A percentile compares a stretch with the other conserved stretches of the same genome.
Conservation (phyloP, 2,888 invertebrate species). For the Magallana nippona region DNA sequence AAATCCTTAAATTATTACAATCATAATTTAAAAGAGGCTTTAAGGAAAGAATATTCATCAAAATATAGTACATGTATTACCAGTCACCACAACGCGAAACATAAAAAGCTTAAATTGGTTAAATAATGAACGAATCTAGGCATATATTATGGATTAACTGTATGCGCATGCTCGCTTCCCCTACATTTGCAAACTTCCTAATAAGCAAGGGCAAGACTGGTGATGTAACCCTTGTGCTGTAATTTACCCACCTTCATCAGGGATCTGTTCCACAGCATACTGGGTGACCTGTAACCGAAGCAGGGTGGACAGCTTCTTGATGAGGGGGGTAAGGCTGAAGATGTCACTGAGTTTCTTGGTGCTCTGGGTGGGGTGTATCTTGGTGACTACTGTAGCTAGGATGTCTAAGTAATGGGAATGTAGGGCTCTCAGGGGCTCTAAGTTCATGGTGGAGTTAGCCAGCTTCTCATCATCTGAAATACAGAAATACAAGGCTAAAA, state of each 20-base stretch:
- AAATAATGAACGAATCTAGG: too few relatives aligned
- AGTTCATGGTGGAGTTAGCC: conserved; percentile 54
- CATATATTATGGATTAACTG: too few relatives aligned
- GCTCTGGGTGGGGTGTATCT: conserved; percentile 59
- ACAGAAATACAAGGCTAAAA: background rate
- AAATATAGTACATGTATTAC: too few relatives aligned
- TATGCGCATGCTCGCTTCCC: too few relatives aligned
- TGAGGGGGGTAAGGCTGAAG: conserved; percentile 64
- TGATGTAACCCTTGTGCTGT: too few relatives aligned
- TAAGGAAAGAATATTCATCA: too few relatives aligned
- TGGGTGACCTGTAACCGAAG: background rate
- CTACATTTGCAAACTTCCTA: too few relatives aligned
- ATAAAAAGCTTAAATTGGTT: too few relatives aligned
- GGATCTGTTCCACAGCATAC: conserved; percentile 16
- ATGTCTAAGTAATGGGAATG: conserved; percentile 68
- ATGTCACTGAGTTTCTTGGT: conserved; percentile 65
- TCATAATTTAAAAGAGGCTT: too few relatives aligned
- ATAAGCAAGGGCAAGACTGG: too few relatives aligned
- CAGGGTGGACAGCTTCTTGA: conserved; percentile 40
- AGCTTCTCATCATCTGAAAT: conserved; percentile 57
- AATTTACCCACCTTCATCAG: conserved; percentile 13
- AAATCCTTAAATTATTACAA: too few relatives aligned
- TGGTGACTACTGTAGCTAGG: conserved; percentile 59
- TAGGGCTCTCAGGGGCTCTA: conserved; percentile 56
- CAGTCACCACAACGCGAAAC: too few relatives aligned